A percentile compares a stretch with the other conserved stretches of the same genome.
phyloP scores from a whole-genome alignment of 2,888 invertebrate species.

The Polyommatus icarus region DNA sequence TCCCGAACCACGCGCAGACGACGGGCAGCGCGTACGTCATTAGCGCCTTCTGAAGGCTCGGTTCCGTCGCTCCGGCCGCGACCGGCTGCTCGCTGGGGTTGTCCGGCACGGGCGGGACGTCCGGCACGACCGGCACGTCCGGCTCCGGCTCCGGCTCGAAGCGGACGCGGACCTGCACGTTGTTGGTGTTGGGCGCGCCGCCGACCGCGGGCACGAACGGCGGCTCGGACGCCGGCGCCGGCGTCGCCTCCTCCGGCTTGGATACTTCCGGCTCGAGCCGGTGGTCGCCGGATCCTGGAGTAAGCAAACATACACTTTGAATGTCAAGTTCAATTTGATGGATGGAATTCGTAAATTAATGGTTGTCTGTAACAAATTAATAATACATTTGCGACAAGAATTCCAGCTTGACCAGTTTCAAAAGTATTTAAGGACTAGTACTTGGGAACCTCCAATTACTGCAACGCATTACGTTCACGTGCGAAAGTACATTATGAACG shows the following conservation, averaged over 20 bases:
- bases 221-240: constrained; percentile 46
- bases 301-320: not conserved
- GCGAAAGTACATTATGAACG: too few species aligned
- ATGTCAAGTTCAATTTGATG: too few species aligned
- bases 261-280: constrained; percentile 58
- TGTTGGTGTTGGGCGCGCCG: constrained; percentile 53
- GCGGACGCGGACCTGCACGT: constrained; percentile 50
- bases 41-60: constrained; percentile 82
- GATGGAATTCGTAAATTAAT: too few species aligned
- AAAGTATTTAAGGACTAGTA: too few species aligned
- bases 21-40: constrained; percentile 89
- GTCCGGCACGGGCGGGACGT: constrained; percentile 37
- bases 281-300: constrained; percentile 4
- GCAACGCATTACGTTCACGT: too few species aligned
- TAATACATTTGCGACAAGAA: too few species aligned
- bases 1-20: constrained; percentile 92
- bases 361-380: too few species aligned
- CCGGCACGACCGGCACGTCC: constrained; percentile 8
- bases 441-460: too few species aligned
- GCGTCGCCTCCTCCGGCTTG: constrained; percentile 41
- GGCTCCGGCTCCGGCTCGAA: constrained; percentile 33
- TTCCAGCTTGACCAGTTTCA: too few species aligned
- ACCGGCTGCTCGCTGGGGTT: constrained; percentile 52
- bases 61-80: constrained; percentile 59
- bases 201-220: constrained; percentile 57